These are phyloP conservation scores for Caenorhabditis tropicalis DNA, from an alignment of 1,140 invertebrate species.

Conservation along the genomic window DNA sequence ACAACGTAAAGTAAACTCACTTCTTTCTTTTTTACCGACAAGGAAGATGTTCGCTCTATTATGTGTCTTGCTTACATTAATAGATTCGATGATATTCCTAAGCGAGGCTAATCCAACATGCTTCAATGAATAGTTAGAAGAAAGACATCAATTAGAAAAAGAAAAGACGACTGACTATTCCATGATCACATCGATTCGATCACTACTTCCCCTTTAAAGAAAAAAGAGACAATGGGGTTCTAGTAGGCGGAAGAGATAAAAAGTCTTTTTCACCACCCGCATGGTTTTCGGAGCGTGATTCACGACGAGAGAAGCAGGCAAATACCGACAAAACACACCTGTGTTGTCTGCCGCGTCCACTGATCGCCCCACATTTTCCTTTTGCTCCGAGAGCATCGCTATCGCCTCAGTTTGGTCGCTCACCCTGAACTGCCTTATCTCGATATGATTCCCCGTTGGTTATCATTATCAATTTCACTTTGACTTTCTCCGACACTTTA, in stretches of 20 bases:
- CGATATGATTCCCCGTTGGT: background rate
- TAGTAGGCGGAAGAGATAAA: constrained; percentile 41
- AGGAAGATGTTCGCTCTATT: too few relatives aligned
- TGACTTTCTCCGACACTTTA: background rate
- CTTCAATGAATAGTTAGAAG: background rate
- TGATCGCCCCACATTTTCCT: background rate
- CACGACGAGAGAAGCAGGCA: background rate
- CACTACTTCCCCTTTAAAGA: constrained; percentile 11
- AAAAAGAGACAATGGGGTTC: constrained; percentile 23
- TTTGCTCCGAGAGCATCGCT: background rate
- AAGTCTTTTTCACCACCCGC: background rate
- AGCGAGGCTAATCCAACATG: too few relatives aligned
- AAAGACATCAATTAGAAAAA: constrained; percentile 1
- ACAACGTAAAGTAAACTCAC: too few relatives aligned
- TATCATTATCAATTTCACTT: constrained; percentile 7
- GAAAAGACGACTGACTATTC: constrained; percentile 9
- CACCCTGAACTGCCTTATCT: background rate
- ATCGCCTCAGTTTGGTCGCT: background rate
- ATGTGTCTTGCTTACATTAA: too few relatives aligned
- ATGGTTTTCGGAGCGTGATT: constrained; percentile 37
- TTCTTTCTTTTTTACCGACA: too few relatives aligned
- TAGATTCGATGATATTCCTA: too few relatives aligned
- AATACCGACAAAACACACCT: constrained; percentile 29
- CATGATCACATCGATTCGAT: background rate
- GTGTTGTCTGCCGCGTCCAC: background rate